Percentiles rank a stretch among this genome's conserved stretches.
Evolutionary conservation across 1,140 invertebrate species (phyloP).

Genomic region (Telenomus remus): DNA sequence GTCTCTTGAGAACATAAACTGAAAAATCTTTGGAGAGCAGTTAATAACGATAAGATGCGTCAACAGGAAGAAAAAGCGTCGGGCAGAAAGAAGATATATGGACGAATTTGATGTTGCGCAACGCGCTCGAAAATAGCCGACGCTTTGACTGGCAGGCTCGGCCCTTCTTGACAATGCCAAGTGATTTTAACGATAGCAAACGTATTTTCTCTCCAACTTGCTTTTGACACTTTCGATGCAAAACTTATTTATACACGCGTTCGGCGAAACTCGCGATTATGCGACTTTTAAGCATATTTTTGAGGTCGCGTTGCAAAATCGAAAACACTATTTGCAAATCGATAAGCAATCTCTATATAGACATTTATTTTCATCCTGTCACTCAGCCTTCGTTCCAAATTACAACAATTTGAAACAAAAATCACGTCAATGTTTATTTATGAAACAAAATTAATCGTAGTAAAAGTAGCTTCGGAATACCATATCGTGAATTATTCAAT

Average conservation of each 20-base stretch:
- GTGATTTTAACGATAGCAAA: constrained; percentile 24
- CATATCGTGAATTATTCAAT: constrained; percentile 42
- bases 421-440: too few relatives aligned
- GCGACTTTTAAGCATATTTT: neutral
- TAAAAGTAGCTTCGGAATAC: too few relatives aligned
- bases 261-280: constrained; percentile 15
- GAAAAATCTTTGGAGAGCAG: constrained; percentile 1
- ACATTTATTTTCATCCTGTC: neutral
- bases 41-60: constrained; percentile 39
- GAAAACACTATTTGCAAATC: neutral
- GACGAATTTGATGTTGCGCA: constrained; percentile 60
- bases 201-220: constrained; percentile 2
- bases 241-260: constrained; percentile 39
- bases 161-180: constrained; percentile 62
- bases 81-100: constrained; percentile 15
- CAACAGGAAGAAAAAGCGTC: constrained; percentile 21
- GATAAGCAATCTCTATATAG: constrained; percentile 2
- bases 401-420: too few relatives aligned
- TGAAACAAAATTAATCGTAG: too few relatives aligned
- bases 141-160: constrained; percentile 69
- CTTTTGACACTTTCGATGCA: constrained; percentile 39
- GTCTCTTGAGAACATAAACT: constrained; percentile 46
- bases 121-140: constrained; percentile 67
- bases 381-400: too few relatives aligned
- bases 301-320: neutral